Evolutionary conservation across 1,140 invertebrate species (phyloP), one percentile per base, ranked within the genome.

Genomic region (Papilio dardanus): DNA sequence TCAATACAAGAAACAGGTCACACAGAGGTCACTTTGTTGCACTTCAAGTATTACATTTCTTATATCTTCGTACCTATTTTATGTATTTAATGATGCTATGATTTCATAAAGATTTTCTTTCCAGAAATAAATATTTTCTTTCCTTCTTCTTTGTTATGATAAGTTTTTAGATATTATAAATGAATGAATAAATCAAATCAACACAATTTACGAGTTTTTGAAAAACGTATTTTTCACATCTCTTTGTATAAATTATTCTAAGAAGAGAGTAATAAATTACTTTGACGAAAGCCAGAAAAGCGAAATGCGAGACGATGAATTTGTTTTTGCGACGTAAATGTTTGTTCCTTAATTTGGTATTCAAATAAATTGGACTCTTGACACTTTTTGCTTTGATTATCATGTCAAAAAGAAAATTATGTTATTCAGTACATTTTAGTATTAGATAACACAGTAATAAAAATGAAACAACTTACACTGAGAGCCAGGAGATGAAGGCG

Each of bases 401-500:
- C 24, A 28, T 62, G 10, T 62, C 50, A 62, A 62, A 62, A 62
- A 62, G 24, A 16, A 62, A 62, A 28, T 62, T 28, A 58, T 58
- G 8, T 28, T 62, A 62, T 62, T 12, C 3, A 62, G 12, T 0
- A 58, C 30, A 14, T 54, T 14, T n/a, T n/a, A n/a, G n/a, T n/a
- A n/a, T n/a, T n/a, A n/a, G n/a, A n/a, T n/a, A n/a, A n/a, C n/a
- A n/a, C n/a, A n/a, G n/a, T n/a, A n/a, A n/a, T n/a, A n/a, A 58
- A 62, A 62, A 12, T 28, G 12, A n/a, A n/a, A n/a, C n/a, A n/a
- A 92, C 91, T 94, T 79, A 95, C 94, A 97, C 97, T 4, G 96
- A 96, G 74, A 95, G 95, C 94, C 96, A 97, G 8, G 97, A 99
- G 12, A 98, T 96, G 28, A 94, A 94, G 28, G 96, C 93, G 66